A percentile compares a stretch with the other conserved stretches of the same genome.
Conservation (phyloP, 2,888 invertebrate genomes). For the Marronus borbonicus region DNA sequence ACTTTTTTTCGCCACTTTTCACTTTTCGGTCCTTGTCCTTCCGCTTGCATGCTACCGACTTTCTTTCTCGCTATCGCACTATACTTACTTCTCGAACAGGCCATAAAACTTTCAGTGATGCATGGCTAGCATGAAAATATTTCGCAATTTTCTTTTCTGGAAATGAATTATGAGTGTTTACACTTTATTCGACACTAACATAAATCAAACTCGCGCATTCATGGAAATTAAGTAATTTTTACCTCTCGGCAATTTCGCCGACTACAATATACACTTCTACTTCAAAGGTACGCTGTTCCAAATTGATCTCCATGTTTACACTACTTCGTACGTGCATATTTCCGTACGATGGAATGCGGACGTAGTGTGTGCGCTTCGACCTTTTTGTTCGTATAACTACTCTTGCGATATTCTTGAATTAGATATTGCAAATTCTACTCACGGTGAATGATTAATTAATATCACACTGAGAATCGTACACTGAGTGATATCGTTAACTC, state of each 20-base stretch:
- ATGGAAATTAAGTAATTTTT: conserved; percentile 47
- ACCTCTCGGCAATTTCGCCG: conserved; percentile 23
- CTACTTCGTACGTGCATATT: neutral
- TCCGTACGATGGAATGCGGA: too few species aligned
- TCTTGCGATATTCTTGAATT: too few species aligned
- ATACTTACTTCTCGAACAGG: conserved; percentile 47
- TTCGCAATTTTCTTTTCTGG: conserved; percentile 58
- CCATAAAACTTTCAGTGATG: conserved; percentile 51
- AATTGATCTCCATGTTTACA: conserved; percentile 5
- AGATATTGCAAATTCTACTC: too few species aligned
- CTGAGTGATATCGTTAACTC: too few species aligned
- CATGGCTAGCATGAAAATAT: conserved; percentile 53
- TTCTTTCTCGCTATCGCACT: conserved; percentile 32
- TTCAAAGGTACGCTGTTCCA: conserved; percentile 2
- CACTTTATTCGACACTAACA: conserved; percentile 59
- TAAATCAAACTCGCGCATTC: conserved; percentile 56
- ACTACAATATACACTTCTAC: conserved; percentile 7
- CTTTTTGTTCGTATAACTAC: too few species aligned
- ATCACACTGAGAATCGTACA: too few species aligned
- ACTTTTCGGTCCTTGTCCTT: conserved; percentile 29
- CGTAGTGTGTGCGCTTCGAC: too few species aligned
- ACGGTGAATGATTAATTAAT: too few species aligned
- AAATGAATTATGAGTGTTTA: conserved; percentile 60
- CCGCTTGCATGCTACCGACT: neutral
- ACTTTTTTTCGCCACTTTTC: conserved; percentile 44